Conservation (phyloP, 2,888 invertebrate species). For the Bombylius discolor region DNA sequence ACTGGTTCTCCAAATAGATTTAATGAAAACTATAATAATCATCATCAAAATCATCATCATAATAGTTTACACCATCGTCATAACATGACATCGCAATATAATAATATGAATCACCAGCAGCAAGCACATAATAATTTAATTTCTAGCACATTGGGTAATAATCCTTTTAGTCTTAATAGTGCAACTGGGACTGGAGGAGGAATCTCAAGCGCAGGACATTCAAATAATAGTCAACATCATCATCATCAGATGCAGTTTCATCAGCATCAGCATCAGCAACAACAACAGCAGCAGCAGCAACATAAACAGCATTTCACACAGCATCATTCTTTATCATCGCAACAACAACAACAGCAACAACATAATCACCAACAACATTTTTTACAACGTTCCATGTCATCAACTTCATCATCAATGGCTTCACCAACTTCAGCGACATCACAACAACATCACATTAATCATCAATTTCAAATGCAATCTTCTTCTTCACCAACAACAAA, state of each 20-base stretch:
- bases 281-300: slow-evolving; percentile 19
- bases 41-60: background rate
- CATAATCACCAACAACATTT: slow-evolving; percentile 13
- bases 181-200: background rate
- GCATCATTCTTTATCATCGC: slow-evolving; percentile 2
- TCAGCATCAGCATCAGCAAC: slow-evolving; percentile 17
- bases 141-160: background rate
- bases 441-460: slow-evolving; percentile 4
- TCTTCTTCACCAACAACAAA: slow-evolving; percentile 17
- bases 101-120: slow-evolving; percentile 1
- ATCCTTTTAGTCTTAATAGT: background rate
- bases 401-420: slow-evolving; percentile 20
- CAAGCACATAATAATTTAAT: background rate
- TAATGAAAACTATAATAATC: slow-evolving; percentile 7
- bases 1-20: slow-evolving; percentile 7
- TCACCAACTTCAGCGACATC: slow-evolving; percentile 16
- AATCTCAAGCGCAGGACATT: slow-evolving; percentile 1
- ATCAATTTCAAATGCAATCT: background rate
- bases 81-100: slow-evolving; percentile 1
- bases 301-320: slow-evolving; percentile 7
- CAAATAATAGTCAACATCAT: slow-evolving; percentile 3
- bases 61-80: background rate
- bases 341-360: slow-evolving; percentile 13
- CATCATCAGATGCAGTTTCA: slow-evolving; percentile 16
- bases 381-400: slow-evolving; percentile 22